Evolutionary conservation across 2,888 invertebrate species (phyloP).

Genomic region (Octodonta nipae): DNA sequence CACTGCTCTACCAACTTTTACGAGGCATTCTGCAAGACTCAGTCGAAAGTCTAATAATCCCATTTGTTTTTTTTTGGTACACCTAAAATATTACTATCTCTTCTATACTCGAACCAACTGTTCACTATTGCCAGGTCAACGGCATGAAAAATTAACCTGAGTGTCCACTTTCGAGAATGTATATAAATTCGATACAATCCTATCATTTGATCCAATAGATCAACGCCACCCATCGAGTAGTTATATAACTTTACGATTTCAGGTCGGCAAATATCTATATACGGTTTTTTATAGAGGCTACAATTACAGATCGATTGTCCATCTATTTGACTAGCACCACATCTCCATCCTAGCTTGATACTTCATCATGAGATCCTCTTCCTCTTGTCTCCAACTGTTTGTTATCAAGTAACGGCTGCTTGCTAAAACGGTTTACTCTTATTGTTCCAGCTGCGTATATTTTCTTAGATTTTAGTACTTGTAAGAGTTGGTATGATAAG

Average conservation of each 20-base stretch:
- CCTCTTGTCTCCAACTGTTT: background rate
- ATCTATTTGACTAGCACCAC: background rate
- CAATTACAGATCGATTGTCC: background rate
- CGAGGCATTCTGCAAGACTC: too few relatives aligned
- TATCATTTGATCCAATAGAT: constrained; percentile 6
- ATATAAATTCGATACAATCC: constrained; percentile 8
- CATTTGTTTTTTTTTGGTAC: background rate
- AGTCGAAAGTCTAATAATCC: too few relatives aligned
- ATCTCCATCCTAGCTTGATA: background rate
- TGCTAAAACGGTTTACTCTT: too few relatives aligned
- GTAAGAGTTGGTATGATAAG: background rate
- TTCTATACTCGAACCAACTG: constrained; percentile 1
- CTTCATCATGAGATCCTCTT: background rate
- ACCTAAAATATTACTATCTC: constrained; percentile 3
- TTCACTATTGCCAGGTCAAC: constrained; percentile 6
- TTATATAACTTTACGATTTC: background rate
- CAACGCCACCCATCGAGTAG: constrained; percentile 3
- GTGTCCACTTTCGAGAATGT: constrained; percentile 5
- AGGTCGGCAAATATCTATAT: background rate
- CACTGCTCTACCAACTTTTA: too few relatives aligned
- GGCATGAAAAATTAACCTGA: constrained; percentile 7
- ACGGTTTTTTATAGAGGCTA: background rate
- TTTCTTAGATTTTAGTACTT: background rate
- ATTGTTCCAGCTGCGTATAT: too few relatives aligned
- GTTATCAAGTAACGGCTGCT: background rate